Percentiles rank a stretch among this genome's conserved stretches.
Conservation (phyloP, 2,888 invertebrate species). For the Hemaris fuciformis region DNA sequence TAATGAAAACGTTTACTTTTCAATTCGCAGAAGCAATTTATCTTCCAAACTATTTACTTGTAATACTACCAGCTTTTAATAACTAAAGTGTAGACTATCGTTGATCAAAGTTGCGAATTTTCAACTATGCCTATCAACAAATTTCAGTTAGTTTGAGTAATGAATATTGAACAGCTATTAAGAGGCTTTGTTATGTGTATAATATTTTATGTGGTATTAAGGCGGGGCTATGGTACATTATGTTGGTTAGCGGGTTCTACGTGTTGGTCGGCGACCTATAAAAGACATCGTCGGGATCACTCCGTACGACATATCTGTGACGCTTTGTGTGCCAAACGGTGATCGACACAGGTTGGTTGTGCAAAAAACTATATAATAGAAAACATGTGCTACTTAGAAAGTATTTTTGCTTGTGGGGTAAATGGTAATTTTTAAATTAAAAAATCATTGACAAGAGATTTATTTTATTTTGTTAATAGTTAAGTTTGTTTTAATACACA, state of each 20-base stretch:
- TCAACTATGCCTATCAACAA: conserved; percentile 50
- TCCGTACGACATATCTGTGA: conserved; percentile 53
- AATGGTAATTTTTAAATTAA: neutral
- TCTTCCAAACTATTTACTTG: neutral
- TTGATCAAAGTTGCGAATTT: conserved; percentile 41
- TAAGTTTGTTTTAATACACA: too few species aligned
- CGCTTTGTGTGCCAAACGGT: conserved; percentile 54
- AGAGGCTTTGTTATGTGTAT: conserved; percentile 33
- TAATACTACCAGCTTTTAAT: conserved; percentile 21
- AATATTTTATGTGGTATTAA: conserved; percentile 26
- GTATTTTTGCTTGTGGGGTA: neutral
- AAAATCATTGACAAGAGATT: neutral
- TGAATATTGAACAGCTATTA: conserved; percentile 58
- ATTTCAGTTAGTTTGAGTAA: conserved; percentile 51
- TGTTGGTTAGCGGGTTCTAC: conserved; percentile 27
- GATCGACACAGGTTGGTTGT: conserved; percentile 52
- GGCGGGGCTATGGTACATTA: conserved; percentile 48
- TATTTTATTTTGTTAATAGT: neutral
- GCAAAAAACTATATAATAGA: neutral
- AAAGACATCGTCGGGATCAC: conserved; percentile 62
- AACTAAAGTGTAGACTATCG: conserved; percentile 34
- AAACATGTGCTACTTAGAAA: neutral
- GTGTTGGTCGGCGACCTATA: conserved; percentile 60
- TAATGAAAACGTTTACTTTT: neutral
- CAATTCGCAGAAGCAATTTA: neutral